These are phyloP conservation scores for Drosophila truncata DNA, from an alignment of 1,140 invertebrate genomes.

Conservation along the genomic window DNA sequence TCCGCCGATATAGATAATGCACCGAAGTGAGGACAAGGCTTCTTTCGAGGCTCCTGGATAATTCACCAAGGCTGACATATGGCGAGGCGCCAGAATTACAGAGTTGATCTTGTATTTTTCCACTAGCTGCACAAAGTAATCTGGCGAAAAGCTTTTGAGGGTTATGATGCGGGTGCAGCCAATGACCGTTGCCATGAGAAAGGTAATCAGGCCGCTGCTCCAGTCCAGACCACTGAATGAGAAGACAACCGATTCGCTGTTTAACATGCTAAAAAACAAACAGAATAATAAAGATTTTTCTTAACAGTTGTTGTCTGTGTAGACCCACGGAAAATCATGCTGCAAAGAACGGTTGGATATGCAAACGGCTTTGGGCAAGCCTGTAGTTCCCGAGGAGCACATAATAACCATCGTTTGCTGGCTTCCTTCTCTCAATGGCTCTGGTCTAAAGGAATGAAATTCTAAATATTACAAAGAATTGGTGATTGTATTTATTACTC, in stretches of 20 bases:
- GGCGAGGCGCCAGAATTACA: not conserved
- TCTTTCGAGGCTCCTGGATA: not conserved
- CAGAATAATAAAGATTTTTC: too few relatives aligned
- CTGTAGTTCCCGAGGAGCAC: slow-evolving; percentile 7
- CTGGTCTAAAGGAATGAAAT: not conserved
- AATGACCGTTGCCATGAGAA: not conserved
- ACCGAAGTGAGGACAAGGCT: not conserved
- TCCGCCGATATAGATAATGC: slow-evolving; percentile 2
- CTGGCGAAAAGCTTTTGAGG: not conserved
- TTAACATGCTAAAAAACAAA: not conserved
- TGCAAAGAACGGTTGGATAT: not conserved
- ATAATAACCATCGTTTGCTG: not conserved
- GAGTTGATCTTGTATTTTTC: not conserved
- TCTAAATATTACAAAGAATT: not conserved
- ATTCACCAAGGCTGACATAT: not conserved
- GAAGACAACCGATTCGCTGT: slow-evolving; percentile 9
- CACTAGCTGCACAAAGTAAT: slow-evolving; percentile 1
- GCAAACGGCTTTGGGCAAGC: slow-evolving; percentile 4
- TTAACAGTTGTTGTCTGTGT: not conserved
- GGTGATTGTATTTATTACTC: not conserved
- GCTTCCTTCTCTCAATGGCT: not conserved
- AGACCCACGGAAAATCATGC: not conserved
- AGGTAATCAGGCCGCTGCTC: not conserved
- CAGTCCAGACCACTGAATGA: slow-evolving; percentile 8
- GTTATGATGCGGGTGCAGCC: slow-evolving; percentile 9